These are phyloP conservation scores for Melikaiella ostensackeni DNA, from an alignment of 2,888 invertebrate species.

Conservation along the genomic window DNA sequence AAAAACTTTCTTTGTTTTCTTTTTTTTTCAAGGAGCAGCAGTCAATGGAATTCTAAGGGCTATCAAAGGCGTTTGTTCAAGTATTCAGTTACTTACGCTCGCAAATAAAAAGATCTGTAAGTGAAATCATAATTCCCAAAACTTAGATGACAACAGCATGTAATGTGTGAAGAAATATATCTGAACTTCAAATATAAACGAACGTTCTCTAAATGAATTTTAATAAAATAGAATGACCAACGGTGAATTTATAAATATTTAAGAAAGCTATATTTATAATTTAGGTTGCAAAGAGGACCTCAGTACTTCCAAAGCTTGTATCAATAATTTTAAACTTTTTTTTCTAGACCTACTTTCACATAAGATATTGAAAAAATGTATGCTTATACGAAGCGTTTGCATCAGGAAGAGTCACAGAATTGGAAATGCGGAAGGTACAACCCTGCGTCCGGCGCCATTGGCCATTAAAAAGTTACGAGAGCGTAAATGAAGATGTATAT, in stretches of 20 bases:
- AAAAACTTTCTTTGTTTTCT: too few species aligned
- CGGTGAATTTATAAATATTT: neutral
- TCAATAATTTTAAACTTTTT: neutral
- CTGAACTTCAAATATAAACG: too few species aligned
- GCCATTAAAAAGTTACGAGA: conserved; percentile 69
- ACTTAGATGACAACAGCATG: too few species aligned
- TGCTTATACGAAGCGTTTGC: neutral
- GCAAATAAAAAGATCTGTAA: too few species aligned
- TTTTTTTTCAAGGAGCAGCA: too few species aligned
- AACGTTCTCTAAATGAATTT: too few species aligned
- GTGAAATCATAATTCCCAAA: too few species aligned
- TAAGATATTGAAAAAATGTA: neutral
- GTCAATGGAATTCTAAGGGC: neutral
- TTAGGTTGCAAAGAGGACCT: neutral
- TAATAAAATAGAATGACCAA: too few species aligned
- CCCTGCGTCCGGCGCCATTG: conserved; percentile 41
- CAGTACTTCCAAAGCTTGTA: neutral
- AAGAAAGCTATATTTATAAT: neutral
- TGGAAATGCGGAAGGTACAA: neutral
- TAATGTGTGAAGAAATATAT: too few species aligned
- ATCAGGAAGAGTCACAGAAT: neutral
- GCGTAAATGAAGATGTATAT: conserved; percentile 66
- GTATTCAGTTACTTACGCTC: too few species aligned
- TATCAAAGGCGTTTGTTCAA: neutral
- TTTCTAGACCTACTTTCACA: neutral